Conservation (phyloP, 2,113 vertebrate species). For the Struthio camelus region DNA sequence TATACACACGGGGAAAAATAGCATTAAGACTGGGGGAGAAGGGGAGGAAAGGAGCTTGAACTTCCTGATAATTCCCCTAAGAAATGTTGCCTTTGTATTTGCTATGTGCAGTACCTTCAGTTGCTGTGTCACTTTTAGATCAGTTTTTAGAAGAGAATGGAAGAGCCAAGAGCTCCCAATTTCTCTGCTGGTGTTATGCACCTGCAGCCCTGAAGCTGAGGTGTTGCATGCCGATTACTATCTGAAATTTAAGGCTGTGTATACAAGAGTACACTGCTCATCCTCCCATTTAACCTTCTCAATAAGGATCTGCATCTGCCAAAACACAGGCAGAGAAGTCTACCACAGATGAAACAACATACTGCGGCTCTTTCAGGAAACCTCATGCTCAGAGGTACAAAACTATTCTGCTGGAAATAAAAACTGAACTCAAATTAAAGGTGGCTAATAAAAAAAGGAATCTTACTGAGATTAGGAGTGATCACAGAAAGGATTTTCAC, state of each 20-base stretch:
- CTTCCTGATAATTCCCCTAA: too few relatives aligned
- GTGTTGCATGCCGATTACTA: accelerated
- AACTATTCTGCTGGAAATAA: neutral
- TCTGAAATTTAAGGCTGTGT: neutral
- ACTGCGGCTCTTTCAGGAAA: neutral
- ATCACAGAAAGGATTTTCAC: neutral
- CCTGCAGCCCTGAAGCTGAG: neutral
- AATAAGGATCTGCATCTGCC: neutral
- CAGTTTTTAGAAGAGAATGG: neutral
- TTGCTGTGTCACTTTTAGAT: accelerated
- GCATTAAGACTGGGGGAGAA: neutral
- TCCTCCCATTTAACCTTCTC: too few relatives aligned
- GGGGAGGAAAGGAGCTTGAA: too few relatives aligned
- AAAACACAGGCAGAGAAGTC: neutral
- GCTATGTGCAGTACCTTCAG: neutral
- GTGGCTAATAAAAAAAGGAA: neutral
- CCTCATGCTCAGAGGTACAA: neutral
- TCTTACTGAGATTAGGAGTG: neutral
- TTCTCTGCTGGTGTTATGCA: neutral
- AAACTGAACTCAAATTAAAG: neutral
- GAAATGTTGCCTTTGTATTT: accelerated
- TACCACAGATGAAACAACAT: neutral
- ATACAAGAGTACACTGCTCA: accelerated
- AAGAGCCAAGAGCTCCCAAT: accelerated
- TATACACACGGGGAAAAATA: accelerated